Percentiles rank a stretch among this genome's conserved stretches.
Conservation (phyloP, 2,888 invertebrate genomes). For the Calliphora vomitoria region DNA sequence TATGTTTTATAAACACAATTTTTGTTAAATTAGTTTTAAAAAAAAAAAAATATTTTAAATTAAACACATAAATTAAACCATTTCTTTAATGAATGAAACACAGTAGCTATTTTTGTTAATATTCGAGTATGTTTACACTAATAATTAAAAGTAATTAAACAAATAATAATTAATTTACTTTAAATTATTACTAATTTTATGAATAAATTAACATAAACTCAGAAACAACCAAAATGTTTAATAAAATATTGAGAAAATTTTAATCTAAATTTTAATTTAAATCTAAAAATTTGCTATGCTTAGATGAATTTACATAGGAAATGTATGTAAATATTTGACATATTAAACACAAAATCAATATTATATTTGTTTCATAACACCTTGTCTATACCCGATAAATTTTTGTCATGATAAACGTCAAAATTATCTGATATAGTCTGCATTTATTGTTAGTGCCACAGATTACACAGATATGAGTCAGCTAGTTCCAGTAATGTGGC, state of each 20-base stretch:
- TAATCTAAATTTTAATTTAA: too few species aligned
- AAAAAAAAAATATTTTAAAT: not conserved
- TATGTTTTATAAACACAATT: slow-evolving; percentile 61
- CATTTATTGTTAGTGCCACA: too few species aligned
- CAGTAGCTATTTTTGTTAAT: not conserved
- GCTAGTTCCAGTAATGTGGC: too few species aligned
- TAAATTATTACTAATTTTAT: not conserved
- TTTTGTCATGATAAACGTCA: too few species aligned
- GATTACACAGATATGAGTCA: too few species aligned
- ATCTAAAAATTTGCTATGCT: too few species aligned
- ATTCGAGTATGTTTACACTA: not conserved
- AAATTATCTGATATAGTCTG: too few species aligned
- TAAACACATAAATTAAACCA: not conserved
- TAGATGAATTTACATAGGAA: too few species aligned
- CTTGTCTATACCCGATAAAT: too few species aligned
- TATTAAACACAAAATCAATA: too few species aligned
- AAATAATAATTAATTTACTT: not conserved
- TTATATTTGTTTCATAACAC: too few species aligned
- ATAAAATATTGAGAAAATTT: not conserved
- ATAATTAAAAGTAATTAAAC: not conserved
- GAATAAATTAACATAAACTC: not conserved
- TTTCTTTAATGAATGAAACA: slow-evolving; percentile 10
- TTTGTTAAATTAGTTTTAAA: slow-evolving; percentile 30
- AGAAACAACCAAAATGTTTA: not conserved
- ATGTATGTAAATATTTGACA: too few species aligned